Evolutionary conservation across 1,140 invertebrate genomes (phyloP).

Genomic region (Dinothrombium tinctorium): DNA sequence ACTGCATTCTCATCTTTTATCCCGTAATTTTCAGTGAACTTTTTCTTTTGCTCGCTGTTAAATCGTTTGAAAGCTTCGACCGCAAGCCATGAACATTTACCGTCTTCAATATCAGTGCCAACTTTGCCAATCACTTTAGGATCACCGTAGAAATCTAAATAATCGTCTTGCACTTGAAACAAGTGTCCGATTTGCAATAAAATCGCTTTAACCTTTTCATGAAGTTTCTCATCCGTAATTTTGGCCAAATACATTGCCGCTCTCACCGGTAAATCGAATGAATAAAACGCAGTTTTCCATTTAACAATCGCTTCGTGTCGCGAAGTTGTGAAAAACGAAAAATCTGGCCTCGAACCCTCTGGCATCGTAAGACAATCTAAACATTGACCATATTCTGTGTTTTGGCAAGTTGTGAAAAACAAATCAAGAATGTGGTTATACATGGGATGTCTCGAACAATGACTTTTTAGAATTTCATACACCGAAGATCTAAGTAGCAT

Average conservation of each 20-base stretch:
- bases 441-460: slow-evolving; percentile 49
- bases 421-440: slow-evolving; percentile 56
- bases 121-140: slow-evolving; percentile 29
- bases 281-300: slow-evolving; percentile 86
- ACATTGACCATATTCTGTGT: slow-evolving; percentile 29
- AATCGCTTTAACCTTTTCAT: slow-evolving; percentile 47
- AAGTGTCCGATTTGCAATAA: slow-evolving; percentile 85
- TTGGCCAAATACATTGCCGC: slow-evolving; percentile 50
- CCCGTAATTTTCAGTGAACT: slow-evolving; percentile 28
- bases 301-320: slow-evolving; percentile 71
- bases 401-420: no score
- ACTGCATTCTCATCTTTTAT: not conserved
- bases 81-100: slow-evolving; percentile 31
- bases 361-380: slow-evolving; percentile 25
- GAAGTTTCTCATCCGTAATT: slow-evolving; percentile 3
- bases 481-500: slow-evolving; percentile 51
- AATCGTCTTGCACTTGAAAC: slow-evolving; percentile 67
- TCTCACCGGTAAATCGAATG: slow-evolving; percentile 39
- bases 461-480: slow-evolving; percentile 46
- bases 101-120: slow-evolving; percentile 30
- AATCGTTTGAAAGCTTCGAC: slow-evolving; percentile 21
- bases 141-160: slow-evolving; percentile 29
- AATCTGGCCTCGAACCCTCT: slow-evolving; percentile 20
- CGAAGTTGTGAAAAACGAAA: slow-evolving; percentile 33
- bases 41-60: slow-evolving; percentile 39